A percentile compares a stretch with the other conserved stretches of the same genome.
phyloP scores from a whole-genome alignment of 2,888 invertebrate species.

The Philhelius pedissequus region DNA sequence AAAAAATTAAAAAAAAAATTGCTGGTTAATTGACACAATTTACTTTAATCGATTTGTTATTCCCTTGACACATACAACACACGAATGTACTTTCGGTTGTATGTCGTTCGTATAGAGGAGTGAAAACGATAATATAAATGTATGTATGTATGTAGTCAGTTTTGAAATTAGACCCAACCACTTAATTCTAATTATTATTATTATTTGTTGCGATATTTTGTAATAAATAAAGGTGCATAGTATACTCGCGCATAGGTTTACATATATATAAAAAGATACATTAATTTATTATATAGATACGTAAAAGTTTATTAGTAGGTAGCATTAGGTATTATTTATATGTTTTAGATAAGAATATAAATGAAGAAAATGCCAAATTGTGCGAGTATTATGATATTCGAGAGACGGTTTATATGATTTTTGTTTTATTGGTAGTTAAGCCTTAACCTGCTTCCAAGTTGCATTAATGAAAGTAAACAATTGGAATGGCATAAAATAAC shows the following conservation, averaged over 20 bases:
- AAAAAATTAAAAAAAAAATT: conserved; percentile 45
- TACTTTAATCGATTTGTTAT: conserved; percentile 65
- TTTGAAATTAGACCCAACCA: neutral
- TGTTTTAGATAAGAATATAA: neutral
- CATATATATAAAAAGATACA: neutral
- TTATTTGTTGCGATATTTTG: neutral
- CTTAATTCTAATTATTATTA: neutral
- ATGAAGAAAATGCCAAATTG: neutral
- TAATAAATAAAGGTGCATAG: neutral
- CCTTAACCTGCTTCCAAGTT: neutral
- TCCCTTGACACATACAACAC: conserved; percentile 3
- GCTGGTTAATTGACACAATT: conserved; percentile 61
- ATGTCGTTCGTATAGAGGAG: neutral
- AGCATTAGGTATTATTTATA: neutral
- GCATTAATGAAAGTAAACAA: neutral
- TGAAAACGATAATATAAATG: neutral
- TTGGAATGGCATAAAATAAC: neutral
- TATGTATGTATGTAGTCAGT: neutral
- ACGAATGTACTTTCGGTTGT: neutral
- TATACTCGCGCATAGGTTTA: neutral
- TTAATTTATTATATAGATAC: neutral
- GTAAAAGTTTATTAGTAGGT: neutral
- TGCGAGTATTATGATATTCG: neutral
- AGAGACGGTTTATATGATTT: neutral
- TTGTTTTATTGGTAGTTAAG: neutral